phyloP scores from a whole-genome alignment of 2,888 invertebrate species.

The Thumatha senex region DNA sequence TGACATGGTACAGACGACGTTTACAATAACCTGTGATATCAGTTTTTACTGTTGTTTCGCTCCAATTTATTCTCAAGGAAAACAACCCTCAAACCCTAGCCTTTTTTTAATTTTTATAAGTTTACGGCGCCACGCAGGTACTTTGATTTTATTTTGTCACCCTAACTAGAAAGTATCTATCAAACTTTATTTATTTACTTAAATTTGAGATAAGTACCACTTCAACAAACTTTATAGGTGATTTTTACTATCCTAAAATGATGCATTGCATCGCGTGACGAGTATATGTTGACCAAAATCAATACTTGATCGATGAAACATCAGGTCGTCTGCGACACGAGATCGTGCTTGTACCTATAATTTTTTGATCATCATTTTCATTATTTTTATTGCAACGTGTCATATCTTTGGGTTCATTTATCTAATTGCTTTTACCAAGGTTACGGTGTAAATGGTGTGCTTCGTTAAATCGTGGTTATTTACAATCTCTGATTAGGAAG shows the following conservation, averaged over 20 bases:
- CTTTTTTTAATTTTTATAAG: too few relatives aligned
- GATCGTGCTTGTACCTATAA: constrained; percentile 33
- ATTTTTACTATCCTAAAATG: not conserved
- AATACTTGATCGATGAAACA: constrained; percentile 39
- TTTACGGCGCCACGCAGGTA: too few relatives aligned
- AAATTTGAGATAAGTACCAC: too few relatives aligned
- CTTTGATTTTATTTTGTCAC: too few relatives aligned
- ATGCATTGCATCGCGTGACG: constrained; percentile 15
- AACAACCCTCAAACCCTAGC: too few relatives aligned
- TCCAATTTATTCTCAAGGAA: too few relatives aligned
- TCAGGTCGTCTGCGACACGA: constrained; percentile 45
- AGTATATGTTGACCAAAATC: constrained; percentile 31
- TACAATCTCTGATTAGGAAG: constrained; percentile 3
- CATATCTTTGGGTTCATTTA: constrained; percentile 14
- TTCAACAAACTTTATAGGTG: too few relatives aligned
- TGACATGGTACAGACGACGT: too few relatives aligned
- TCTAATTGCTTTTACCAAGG: constrained; percentile 27
- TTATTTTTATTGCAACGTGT: constrained; percentile 29
- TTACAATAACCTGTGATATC: too few relatives aligned
- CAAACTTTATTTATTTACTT: too few relatives aligned
- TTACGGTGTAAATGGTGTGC: constrained; percentile 11
- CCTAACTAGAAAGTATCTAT: too few relatives aligned
- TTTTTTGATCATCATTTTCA: constrained; percentile 21
- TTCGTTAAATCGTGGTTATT: not conserved
- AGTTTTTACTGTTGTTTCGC: too few relatives aligned